Conservation (phyloP, 2,113 vertebrate genomes). For the Emydocephalus ijimae region DNA sequence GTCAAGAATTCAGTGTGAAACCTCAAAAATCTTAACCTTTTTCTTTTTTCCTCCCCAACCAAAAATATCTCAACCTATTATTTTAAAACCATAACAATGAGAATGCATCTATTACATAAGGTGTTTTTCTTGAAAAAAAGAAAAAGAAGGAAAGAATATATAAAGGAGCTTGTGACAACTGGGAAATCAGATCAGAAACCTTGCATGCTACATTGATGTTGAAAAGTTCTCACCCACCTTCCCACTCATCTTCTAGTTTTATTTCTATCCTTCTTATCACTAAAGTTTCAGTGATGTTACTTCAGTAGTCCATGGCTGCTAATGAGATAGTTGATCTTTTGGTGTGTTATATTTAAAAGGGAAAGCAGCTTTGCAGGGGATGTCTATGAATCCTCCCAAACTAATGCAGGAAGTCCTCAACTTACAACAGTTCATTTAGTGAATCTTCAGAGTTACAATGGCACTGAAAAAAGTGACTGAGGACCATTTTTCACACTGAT, state of each 20-base stretch:
- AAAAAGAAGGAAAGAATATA: neutral
- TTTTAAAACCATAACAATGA: neutral
- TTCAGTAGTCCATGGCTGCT: neutral
- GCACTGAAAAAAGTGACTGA: neutral
- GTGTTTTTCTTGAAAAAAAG: neutral
- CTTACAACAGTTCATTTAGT: neutral
- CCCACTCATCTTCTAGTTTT: neutral
- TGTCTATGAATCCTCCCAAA: neutral
- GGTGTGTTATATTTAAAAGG: neutral
- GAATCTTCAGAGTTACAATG: neutral
- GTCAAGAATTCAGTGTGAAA: neutral
- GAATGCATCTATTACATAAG: neutral
- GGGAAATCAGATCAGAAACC: neutral
- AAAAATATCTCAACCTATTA: neutral
- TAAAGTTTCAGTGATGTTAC: neutral
- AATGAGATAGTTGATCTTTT: neutral
- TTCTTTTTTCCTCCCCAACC: neutral
- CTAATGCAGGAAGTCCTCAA: neutral
- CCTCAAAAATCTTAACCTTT: neutral
- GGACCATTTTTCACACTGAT: neutral
- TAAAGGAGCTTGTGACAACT: neutral
- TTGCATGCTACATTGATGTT: neutral
- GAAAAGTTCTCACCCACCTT: neutral
- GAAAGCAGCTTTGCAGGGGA: neutral
- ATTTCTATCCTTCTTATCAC: neutral